phyloP scores from a whole-genome alignment of 2,113 vertebrate genomes.

The Albula glossodonta region DNA sequence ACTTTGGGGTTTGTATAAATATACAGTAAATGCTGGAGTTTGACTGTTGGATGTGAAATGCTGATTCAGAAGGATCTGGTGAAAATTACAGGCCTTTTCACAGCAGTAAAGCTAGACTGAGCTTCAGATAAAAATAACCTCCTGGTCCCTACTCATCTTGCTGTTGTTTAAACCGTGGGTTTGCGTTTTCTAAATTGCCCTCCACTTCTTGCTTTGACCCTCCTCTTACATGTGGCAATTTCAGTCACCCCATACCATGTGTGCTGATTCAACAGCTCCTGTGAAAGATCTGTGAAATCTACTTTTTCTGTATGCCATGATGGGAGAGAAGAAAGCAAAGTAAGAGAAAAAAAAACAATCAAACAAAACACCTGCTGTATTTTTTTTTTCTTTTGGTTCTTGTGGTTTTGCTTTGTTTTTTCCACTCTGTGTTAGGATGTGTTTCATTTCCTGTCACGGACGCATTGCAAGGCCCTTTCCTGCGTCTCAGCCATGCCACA shows the following conservation, averaged over 20 bases:
- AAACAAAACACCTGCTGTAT: slow-evolving; percentile 6
- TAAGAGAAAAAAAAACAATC: background rate
- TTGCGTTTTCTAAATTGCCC: background rate
- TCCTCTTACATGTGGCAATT: background rate
- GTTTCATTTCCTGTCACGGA: background rate
- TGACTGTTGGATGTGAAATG: slow-evolving; percentile 6
- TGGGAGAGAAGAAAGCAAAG: background rate
- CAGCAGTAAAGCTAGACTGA: slow-evolving; percentile 3
- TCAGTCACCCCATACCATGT: background rate
- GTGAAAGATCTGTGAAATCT: background rate
- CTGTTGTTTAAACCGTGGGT: background rate
- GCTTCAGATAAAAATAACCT: background rate
- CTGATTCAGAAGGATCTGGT: background rate
- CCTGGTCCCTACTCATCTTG: background rate
- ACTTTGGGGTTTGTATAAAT: slow-evolving; percentile 6
- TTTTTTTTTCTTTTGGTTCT: slow-evolving; percentile 18
- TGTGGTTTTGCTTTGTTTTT: slow-evolving; percentile 12
- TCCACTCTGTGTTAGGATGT: background rate
- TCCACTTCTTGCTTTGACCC: background rate
- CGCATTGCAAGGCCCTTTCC: background rate
- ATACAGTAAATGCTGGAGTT: background rate
- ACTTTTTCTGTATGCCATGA: background rate
- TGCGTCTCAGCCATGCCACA: background rate
- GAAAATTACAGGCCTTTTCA: background rate
- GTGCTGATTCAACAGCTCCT: background rate